phyloP scores from a whole-genome alignment of 2,113 vertebrate genomes.

The Mirounga angustirostris region DNA sequence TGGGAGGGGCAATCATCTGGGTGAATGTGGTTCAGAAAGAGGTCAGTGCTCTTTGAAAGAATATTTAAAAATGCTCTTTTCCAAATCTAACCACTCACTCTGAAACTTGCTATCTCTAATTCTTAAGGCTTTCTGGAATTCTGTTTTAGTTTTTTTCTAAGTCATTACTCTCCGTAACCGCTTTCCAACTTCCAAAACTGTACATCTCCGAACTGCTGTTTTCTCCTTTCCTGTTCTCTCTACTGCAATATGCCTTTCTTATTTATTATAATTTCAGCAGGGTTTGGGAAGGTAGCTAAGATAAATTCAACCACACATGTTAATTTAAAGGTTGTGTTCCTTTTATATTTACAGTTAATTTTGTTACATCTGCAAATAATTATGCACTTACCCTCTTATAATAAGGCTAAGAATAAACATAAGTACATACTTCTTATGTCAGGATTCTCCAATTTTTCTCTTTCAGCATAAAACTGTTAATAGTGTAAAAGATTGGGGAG shows the following conservation, averaged over 20 bases:
- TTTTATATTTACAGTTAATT: constrained; percentile 27
- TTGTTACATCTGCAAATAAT: background rate
- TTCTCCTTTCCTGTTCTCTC: background rate
- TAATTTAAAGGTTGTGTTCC: background rate
- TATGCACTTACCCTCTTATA: constrained; percentile 55
- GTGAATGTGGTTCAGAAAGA: background rate
- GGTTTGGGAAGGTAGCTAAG: background rate
- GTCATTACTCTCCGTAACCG: background rate
- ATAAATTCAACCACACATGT: background rate
- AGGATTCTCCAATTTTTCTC: background rate
- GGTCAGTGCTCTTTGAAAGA: background rate
- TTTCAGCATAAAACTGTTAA: constrained; percentile 6
- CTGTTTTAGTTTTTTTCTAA: background rate
- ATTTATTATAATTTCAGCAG: background rate
- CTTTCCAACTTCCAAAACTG: background rate
- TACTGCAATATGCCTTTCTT: background rate
- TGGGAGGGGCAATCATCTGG: background rate
- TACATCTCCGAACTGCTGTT: background rate
- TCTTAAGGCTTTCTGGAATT: background rate
- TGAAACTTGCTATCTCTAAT: background rate
- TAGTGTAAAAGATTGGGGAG: background rate
- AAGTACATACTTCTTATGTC: background rate
- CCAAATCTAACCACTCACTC: background rate
- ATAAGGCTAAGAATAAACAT: constrained; percentile 22
- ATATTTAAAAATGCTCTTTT: background rate